Evolutionary conservation across 2,888 invertebrate genomes (phyloP).

Genomic region (Chymomyza procnemis): DNA sequence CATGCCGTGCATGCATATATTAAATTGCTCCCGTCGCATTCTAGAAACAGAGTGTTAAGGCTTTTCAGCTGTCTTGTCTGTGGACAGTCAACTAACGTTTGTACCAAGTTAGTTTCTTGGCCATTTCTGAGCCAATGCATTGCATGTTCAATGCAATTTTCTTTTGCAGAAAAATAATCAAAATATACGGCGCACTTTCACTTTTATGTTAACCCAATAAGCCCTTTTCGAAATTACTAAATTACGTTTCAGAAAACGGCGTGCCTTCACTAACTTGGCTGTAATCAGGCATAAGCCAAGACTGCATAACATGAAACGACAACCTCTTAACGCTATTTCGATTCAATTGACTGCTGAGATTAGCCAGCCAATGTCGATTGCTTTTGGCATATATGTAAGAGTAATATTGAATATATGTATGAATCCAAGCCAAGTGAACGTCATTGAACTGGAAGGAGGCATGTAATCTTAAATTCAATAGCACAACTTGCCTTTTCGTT

Average conservation of each 20-base stretch:
- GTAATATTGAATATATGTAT: neutral
- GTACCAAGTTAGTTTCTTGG: neutral
- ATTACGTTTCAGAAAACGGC: conserved; percentile 19
- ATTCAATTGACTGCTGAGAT: neutral
- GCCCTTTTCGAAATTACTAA: conserved; percentile 28
- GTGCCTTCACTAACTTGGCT: neutral
- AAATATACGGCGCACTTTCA: conserved; percentile 53
- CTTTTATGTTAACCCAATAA: conserved; percentile 56
- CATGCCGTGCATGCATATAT: conserved; percentile 30
- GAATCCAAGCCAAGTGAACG: neutral
- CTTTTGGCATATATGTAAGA: no score
- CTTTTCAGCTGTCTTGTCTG: neutral
- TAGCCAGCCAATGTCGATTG: neutral
- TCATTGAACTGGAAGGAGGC: no score
- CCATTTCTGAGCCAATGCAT: conserved; percentile 11
- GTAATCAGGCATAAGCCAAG: neutral
- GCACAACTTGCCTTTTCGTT: no score
- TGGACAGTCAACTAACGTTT: neutral
- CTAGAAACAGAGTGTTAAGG: neutral
- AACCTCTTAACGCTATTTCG: neutral
- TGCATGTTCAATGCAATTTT: conserved; percentile 65
- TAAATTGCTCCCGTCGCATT: conserved; percentile 15
- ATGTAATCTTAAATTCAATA: no score
- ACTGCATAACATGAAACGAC: neutral
- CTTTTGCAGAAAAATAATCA: conserved; percentile 58